A percentile compares a stretch with the other conserved stretches of the same genome.
These are phyloP conservation scores for Ceryle rudis DNA, from an alignment of 2,797 vertebrate genomes.

Conservation along the genomic window DNA sequence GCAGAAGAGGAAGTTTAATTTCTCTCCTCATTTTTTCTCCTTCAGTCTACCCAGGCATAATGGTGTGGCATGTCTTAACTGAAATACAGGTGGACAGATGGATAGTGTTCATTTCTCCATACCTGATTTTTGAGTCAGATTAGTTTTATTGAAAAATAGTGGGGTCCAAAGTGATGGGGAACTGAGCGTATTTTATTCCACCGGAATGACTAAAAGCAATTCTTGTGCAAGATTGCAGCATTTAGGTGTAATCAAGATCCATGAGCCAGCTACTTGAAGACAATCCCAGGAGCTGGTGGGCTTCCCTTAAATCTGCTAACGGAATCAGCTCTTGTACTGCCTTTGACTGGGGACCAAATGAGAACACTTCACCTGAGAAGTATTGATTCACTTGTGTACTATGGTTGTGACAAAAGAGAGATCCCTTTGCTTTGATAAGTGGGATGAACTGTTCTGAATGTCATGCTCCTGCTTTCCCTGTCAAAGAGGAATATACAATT, in stretches of 20 bases:
- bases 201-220: background rate
- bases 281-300: accelerated
- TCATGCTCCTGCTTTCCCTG: background rate
- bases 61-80: background rate
- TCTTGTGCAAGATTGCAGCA: background rate
- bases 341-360: background rate
- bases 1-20: background rate
- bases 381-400: background rate
- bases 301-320: background rate
- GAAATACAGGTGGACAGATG: background rate
- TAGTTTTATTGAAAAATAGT: background rate
- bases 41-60: background rate
- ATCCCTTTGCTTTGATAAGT: background rate
- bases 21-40: background rate
- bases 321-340: background rate
- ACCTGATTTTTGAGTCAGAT: background rate
- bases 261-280: background rate
- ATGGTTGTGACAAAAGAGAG: background rate
- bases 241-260: background rate
- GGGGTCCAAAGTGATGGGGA: background rate
- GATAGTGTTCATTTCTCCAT: background rate
- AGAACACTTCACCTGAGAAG: background rate
- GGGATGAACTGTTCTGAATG: background rate
- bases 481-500: background rate
- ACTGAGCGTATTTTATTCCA: background rate